Evolutionary conservation across 2,888 invertebrate species (phyloP).

Genomic region (Platerodrilus igneus): DNA sequence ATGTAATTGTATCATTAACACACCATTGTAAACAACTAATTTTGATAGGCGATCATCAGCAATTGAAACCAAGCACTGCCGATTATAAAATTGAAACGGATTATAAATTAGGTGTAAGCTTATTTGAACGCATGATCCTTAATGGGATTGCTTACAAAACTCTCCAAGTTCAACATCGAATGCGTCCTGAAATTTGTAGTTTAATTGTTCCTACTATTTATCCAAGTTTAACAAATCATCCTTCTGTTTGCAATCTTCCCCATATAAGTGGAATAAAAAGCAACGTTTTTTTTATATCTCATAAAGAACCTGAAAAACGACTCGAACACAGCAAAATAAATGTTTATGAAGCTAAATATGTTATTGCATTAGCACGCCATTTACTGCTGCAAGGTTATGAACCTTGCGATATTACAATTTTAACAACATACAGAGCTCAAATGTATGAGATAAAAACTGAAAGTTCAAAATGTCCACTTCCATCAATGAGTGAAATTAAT

Average conservation of each 20-base stretch:
- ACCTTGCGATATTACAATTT: conserved; percentile 62
- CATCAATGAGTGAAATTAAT: no score
- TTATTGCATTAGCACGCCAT: conserved; percentile 58
- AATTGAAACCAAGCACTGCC: no score
- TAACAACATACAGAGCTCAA: conserved; percentile 69
- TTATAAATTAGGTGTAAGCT: conserved; percentile 67
- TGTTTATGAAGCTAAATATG: conserved; percentile 59
- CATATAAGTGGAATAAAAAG: conserved; percentile 56
- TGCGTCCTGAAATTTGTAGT: conserved; percentile 62
- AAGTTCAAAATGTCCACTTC: no score
- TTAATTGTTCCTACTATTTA: conserved; percentile 66
- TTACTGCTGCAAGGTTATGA: conserved; percentile 58
- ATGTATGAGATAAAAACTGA: no score
- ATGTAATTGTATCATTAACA: no score
- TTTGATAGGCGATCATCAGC: no score
- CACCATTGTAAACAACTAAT: no score
- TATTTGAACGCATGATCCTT: conserved; percentile 75
- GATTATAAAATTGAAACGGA: conserved; percentile 62
- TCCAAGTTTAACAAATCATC: conserved; percentile 55
- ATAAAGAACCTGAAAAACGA: conserved; percentile 55
- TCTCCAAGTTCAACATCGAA: conserved; percentile 67
- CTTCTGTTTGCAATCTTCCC: conserved; percentile 54
- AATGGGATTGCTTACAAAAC: conserved; percentile 56
- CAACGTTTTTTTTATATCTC: conserved; percentile 65
- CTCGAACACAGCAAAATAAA: conserved; percentile 61